A percentile compares a stretch with the other conserved stretches of the same genome.
Conservation (phyloP, 1,140 invertebrate genomes). For the Cyrtorhinus lividipennis region DNA sequence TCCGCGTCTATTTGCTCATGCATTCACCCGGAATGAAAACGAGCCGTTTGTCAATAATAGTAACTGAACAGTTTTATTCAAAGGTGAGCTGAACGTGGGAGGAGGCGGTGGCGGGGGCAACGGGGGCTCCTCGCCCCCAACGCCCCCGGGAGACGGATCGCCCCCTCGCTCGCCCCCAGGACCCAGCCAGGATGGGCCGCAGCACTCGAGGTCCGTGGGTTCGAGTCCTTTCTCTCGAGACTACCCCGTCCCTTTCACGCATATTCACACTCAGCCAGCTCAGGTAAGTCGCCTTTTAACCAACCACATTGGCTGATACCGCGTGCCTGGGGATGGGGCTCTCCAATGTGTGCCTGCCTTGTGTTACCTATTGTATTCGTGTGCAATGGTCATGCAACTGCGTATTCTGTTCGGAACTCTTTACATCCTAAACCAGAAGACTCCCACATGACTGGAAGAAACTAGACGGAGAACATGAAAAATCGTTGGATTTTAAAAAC, state of each 20-base stretch:
- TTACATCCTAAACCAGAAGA: no score
- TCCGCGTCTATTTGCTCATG: no score
- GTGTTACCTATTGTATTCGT: no score
- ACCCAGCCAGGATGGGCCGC: constrained; percentile 23
- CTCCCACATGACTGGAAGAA: no score
- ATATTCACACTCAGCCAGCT: constrained; percentile 77
- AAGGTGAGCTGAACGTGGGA: constrained; percentile 32
- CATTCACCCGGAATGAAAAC: no score
- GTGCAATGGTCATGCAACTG: no score
- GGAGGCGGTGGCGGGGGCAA: constrained; percentile 23
- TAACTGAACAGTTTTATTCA: constrained; percentile 14
- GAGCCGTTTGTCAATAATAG: not conserved
- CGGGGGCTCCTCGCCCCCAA: constrained; percentile 34
- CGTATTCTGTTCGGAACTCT: no score
- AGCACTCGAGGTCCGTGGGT: constrained; percentile 32
- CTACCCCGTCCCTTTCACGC: constrained; percentile 60
- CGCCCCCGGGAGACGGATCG: constrained; percentile 33
- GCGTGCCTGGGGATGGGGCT: no score
- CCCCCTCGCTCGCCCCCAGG: constrained; percentile 32
- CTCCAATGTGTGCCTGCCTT: no score
- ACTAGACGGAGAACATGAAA: no score
- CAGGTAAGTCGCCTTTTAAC: constrained; percentile 59
- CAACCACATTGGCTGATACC: no score
- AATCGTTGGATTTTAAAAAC: no score
- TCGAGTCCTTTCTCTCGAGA: constrained; percentile 43